Evolutionary conservation across 1,140 invertebrate genomes (phyloP).

Genomic region (Heliconius congener): DNA sequence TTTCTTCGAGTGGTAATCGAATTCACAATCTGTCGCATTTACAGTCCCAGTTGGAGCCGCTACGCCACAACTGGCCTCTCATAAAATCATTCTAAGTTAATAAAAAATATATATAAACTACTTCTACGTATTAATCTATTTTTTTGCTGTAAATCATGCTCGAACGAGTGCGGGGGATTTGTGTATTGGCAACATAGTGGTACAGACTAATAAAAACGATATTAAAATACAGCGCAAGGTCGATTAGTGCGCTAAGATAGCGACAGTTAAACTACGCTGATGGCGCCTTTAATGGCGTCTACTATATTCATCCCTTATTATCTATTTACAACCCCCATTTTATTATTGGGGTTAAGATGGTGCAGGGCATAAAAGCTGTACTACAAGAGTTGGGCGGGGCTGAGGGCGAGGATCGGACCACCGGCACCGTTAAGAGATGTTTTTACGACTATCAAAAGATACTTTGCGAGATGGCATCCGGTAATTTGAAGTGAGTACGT

Average conservation of each 20-base stretch:
- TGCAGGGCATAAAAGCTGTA: slow-evolving; percentile 71
- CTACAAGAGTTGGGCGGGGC: slow-evolving; percentile 62
- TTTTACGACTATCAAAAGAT: slow-evolving; percentile 80
- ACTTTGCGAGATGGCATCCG: slow-evolving; percentile 75
- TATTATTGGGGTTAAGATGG: slow-evolving; percentile 80
- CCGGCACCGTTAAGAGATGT: slow-evolving; percentile 73
- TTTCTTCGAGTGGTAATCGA: no score
- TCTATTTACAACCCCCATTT: slow-evolving; percentile 80
- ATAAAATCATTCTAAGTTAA: no score
- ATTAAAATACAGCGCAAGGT: slow-evolving; percentile 65
- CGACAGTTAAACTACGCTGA: slow-evolving; percentile 68
- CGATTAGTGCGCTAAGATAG: slow-evolving; percentile 71
- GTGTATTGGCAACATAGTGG: slow-evolving; percentile 46
- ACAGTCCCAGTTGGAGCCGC: no score
- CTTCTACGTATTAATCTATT: no score
- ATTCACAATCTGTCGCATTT: no score
- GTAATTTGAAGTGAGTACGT: slow-evolving; percentile 61
- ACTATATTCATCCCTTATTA: slow-evolving; percentile 75
- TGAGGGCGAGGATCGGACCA: slow-evolving; percentile 64
- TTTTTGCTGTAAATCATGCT: not conserved
- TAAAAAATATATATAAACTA: no score
- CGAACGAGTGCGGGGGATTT: slow-evolving; percentile 5
- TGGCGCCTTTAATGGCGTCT: slow-evolving; percentile 76
- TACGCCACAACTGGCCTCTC: no score
- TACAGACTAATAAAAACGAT: slow-evolving; percentile 61